Percentiles rank a stretch among this genome's conserved stretches.
phyloP scores from a whole-genome alignment of 2,888 invertebrate genomes.

The Blastobasis lacticolella region DNA sequence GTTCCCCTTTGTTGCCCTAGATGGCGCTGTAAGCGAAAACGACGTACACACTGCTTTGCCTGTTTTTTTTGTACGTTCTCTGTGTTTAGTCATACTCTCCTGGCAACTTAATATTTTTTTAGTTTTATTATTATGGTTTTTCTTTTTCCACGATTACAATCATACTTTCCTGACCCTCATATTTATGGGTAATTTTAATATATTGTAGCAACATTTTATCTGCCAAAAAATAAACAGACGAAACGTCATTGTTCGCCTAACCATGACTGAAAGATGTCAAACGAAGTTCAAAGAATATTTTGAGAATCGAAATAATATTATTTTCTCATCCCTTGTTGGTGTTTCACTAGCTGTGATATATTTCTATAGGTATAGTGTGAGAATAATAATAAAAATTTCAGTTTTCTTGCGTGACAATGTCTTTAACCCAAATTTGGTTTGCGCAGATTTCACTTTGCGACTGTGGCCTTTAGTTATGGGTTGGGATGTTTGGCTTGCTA shows the following conservation, averaged over 20 bases:
- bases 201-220: background rate
- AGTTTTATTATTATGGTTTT: too few species aligned
- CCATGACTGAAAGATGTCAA: constrained; percentile 73
- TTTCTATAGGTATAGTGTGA: constrained; percentile 49
- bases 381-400: background rate
- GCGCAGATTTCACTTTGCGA: constrained; percentile 64
- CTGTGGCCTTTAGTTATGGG: constrained; percentile 60
- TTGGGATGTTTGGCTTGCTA: constrained; percentile 70
- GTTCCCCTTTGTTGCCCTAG: too few species aligned
- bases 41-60: too few species aligned
- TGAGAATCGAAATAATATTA: constrained; percentile 65
- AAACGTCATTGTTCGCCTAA: constrained; percentile 51
- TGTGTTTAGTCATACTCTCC: too few species aligned
- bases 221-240: constrained; percentile 15
- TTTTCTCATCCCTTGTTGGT: constrained; percentile 53
- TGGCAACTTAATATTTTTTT: too few species aligned
- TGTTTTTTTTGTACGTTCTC: too few species aligned
- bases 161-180: too few species aligned
- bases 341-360: constrained; percentile 52
- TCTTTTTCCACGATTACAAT: too few species aligned
- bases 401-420: constrained; percentile 11
- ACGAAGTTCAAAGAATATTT: constrained; percentile 59
- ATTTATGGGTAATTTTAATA: background rate
- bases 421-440: constrained; percentile 31
- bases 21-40: too few species aligned